Percentiles rank a stretch among this genome's conserved stretches.
Evolutionary conservation across 2,888 invertebrate species (phyloP).

Genomic region (Notodonta dromedarius): DNA sequence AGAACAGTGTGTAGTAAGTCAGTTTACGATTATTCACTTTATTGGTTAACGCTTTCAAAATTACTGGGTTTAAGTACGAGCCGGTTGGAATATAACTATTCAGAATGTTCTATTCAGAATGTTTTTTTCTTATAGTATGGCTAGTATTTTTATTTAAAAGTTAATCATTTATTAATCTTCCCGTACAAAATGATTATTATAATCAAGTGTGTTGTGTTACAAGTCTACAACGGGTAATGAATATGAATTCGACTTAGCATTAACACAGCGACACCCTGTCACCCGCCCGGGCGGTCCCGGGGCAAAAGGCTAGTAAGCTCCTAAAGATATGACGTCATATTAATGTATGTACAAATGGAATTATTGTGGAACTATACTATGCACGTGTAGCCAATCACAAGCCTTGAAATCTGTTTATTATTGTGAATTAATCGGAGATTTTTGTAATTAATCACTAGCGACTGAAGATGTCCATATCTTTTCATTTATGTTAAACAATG

Average conservation of each 20-base stretch:
- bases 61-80: slow-evolving; percentile 9
- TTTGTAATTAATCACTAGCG: background rate
- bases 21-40: slow-evolving; percentile 43
- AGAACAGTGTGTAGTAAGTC: slow-evolving; percentile 73
- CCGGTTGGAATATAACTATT: background rate
- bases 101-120: background rate
- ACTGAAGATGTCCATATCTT: too few relatives aligned
- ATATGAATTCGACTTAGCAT: slow-evolving; percentile 77
- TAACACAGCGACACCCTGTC: slow-evolving; percentile 83
- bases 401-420: slow-evolving; percentile 20
- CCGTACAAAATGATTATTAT: slow-evolving; percentile 16
- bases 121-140: background rate
- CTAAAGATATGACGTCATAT: slow-evolving; percentile 81
- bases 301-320: slow-evolving; percentile 84
- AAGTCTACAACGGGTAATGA: slow-evolving; percentile 61
- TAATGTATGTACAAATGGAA: slow-evolving; percentile 67
- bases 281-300: slow-evolving; percentile 78
- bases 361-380: slow-evolving; percentile 50
- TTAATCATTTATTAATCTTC: slow-evolving; percentile 22
- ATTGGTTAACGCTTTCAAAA: slow-evolving; percentile 34
- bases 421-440: background rate
- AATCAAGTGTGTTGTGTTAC: slow-evolving; percentile 32
- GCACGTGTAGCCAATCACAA: slow-evolving; percentile 42
- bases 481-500: too few relatives aligned
- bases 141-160: background rate